Percentiles rank a stretch among this genome's conserved stretches.
Evolutionary conservation across 2,888 invertebrate species (phyloP).

Genomic region (Rotaria sp.): DNA sequence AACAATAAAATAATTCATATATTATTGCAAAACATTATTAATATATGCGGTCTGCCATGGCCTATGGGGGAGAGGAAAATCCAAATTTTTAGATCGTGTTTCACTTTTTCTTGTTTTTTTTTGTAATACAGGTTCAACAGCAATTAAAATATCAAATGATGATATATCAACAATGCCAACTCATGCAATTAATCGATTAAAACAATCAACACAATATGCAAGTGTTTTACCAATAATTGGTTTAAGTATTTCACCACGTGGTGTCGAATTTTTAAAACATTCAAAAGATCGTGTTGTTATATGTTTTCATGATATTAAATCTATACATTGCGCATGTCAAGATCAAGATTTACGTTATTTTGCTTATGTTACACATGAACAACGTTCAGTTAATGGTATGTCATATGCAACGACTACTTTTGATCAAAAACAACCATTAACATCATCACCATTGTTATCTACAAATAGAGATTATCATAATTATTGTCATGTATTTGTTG

Average conservation of each 20-base stretch:
- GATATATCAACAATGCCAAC: neutral
- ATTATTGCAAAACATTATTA: too few relatives aligned
- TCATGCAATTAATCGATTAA: neutral
- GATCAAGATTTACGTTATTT: constrained; percentile 38
- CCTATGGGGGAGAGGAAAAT: too few relatives aligned
- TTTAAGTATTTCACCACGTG: constrained; percentile 13
- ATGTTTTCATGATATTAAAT: constrained; percentile 36
- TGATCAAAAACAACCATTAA: constrained; percentile 2
- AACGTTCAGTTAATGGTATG: neutral
- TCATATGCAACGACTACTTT: neutral
- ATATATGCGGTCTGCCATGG: too few relatives aligned
- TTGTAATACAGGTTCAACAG: neutral
- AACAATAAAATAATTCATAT: too few relatives aligned
- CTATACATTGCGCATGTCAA: constrained; percentile 38
- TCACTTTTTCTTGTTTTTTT: too few relatives aligned
- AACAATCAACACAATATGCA: constrained; percentile 6
- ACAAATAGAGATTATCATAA: constrained; percentile 22
- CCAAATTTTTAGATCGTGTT: too few relatives aligned
- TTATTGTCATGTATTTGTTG: constrained; percentile 40
- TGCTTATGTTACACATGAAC: constrained; percentile 35
- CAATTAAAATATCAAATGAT: neutral
- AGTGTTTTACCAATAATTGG: constrained; percentile 14
- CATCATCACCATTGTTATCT: neutral
- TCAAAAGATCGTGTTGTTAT: neutral
- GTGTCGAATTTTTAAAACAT: constrained; percentile 28